Percentiles rank a stretch among this genome's conserved stretches.
Conservation (phyloP, 2,113 vertebrate species). For the Psilopsiagon aymara region DNA sequence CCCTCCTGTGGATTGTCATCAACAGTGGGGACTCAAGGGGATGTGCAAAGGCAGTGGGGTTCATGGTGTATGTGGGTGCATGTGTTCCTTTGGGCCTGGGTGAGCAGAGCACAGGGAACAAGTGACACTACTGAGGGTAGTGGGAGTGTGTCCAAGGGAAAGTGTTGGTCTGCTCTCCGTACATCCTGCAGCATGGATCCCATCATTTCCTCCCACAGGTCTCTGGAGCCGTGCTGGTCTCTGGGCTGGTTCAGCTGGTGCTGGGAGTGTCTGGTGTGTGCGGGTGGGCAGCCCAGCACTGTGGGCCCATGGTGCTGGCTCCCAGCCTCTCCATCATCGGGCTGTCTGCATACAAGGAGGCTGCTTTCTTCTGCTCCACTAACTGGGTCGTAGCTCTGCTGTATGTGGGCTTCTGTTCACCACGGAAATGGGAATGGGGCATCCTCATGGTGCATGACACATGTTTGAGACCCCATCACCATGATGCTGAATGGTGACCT, state of each 20-base stretch:
- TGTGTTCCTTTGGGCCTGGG: not conserved
- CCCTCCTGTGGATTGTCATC: not conserved
- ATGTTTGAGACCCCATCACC: not conserved
- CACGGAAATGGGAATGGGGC: not conserved
- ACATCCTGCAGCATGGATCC: not conserved
- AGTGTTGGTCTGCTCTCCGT: not conserved
- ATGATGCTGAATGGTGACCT: not conserved
- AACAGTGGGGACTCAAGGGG: not conserved
- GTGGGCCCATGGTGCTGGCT: constrained; percentile 85
- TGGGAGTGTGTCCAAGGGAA: not conserved
- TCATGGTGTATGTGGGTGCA: fast-evolving
- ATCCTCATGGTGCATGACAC: fast-evolving
- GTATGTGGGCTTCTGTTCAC: constrained; percentile 68
- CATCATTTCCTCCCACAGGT: constrained; percentile 53
- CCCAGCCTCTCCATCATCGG: constrained; percentile 84
- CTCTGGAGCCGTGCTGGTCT: constrained; percentile 80
- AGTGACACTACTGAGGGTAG: fast-evolving
- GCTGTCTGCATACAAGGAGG: constrained; percentile 82
- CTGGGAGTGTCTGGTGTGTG: constrained; percentile 76
- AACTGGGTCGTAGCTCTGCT: constrained; percentile 83
- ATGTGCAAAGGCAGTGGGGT: not conserved
- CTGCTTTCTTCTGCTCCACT: constrained; percentile 81
- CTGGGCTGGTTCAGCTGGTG: constrained; percentile 76
- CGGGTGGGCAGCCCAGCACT: constrained; percentile 64
- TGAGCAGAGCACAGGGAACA: fast-evolving